Evolutionary conservation across 1,140 invertebrate genomes (phyloP).

Genomic region (Nebria ingens): DNA sequence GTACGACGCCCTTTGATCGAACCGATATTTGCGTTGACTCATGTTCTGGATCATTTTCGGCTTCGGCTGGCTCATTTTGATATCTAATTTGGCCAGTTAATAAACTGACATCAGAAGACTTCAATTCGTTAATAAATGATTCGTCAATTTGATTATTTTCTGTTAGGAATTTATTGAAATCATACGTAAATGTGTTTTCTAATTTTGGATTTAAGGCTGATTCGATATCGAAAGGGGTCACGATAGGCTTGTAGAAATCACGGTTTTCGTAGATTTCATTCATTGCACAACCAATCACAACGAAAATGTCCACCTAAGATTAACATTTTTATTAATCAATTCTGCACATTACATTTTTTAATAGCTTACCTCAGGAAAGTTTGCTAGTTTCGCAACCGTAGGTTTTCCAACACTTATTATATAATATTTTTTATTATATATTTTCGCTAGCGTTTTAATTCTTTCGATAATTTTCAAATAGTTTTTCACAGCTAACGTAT

Average conservation of each 20-base stretch:
- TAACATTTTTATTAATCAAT: slow-evolving; percentile 13
- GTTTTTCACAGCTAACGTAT: slow-evolving; percentile 71
- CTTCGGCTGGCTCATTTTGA: slow-evolving; percentile 27
- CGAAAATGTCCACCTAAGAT: slow-evolving; percentile 80
- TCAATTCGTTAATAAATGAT: background rate
- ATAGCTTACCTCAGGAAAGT: slow-evolving; percentile 84
- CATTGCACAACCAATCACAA: slow-evolving; percentile 83
- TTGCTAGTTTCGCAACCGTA: slow-evolving; percentile 85
- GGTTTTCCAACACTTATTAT: slow-evolving; percentile 88
- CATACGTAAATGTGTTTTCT: slow-evolving; percentile 28
- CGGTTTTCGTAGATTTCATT: slow-evolving; percentile 71
- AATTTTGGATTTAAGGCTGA: slow-evolving; percentile 61
- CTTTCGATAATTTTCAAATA: slow-evolving; percentile 68
- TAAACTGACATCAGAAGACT: slow-evolving; percentile 52
- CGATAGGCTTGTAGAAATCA: slow-evolving; percentile 81
- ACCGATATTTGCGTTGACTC: slow-evolving; percentile 27
- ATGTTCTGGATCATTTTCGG: slow-evolving; percentile 15
- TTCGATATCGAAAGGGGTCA: slow-evolving; percentile 89
- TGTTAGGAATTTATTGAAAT: slow-evolving; percentile 39
- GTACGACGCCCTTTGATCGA: slow-evolving; percentile 33
- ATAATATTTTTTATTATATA: slow-evolving; percentile 74
- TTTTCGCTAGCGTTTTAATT: slow-evolving; percentile 60
- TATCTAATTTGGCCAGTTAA: slow-evolving; percentile 50
- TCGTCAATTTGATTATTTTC: slow-evolving; percentile 23
- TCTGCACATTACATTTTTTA: too few species aligned